Evolutionary conservation across 92 coral and sea anemone species (phyloP).

Genomic region (Plumapathes pennacea): DNA sequence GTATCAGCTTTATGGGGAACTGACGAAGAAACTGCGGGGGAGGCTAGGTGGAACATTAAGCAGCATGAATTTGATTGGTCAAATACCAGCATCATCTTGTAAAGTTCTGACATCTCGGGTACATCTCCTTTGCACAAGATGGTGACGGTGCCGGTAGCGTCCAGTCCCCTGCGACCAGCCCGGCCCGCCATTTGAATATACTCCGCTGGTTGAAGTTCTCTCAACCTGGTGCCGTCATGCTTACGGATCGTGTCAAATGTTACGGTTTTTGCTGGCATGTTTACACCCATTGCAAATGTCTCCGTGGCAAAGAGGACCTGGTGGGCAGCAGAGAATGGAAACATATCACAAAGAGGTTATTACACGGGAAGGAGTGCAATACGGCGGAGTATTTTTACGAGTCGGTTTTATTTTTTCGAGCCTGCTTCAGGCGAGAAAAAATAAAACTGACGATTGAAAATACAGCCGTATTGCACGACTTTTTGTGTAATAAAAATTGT

Average conservation of each 20-base stretch:
- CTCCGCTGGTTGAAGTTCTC: slow-evolving; percentile 84
- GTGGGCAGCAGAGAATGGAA: neutral
- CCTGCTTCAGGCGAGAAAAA: no score
- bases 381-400: no score
- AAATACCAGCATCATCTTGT: slow-evolving; percentile 97
- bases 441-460: no score
- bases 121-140: slow-evolving; percentile 88
- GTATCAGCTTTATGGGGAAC: no score
- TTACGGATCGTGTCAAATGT: slow-evolving; percentile 86
- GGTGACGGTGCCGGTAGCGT: slow-evolving; percentile 90
- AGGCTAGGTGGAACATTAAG: no score
- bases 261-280: slow-evolving; percentile 98
- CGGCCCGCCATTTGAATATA: slow-evolving; percentile 99
- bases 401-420: no score
- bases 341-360: no score
- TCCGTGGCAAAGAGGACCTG: slow-evolving; percentile 97
- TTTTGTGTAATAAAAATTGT: no score
- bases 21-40: no score
- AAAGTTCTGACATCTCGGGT: slow-evolving; percentile 80
- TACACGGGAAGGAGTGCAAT: no score
- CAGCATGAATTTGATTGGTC: no score
- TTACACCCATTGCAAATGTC: slow-evolving; percentile 99
- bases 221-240: slow-evolving; percentile 77
- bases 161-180: slow-evolving; percentile 95
- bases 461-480: no score